These are phyloP conservation scores for Eilema griseolum DNA, from an alignment of 2,888 invertebrate species.

Conservation along the genomic window DNA sequence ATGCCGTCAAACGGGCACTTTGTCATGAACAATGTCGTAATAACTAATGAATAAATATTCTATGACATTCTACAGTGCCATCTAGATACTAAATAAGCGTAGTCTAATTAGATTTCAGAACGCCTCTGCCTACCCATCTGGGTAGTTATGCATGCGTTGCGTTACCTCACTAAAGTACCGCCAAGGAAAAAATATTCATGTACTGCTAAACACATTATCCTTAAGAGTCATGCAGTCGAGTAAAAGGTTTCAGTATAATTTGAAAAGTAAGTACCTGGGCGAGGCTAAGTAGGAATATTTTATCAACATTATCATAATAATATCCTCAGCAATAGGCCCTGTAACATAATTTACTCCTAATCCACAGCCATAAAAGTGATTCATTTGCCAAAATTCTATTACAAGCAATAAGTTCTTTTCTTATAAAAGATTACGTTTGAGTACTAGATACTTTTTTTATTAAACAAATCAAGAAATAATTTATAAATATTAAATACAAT, in stretches of 20 bases:
- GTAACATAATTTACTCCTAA: constrained; percentile 26
- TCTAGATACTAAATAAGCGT: too few species aligned
- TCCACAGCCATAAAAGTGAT: constrained; percentile 27
- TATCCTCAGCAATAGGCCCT: constrained; percentile 16
- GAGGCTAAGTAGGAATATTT: constrained; percentile 9
- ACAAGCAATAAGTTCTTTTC: not conserved
- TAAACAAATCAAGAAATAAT: too few species aligned
- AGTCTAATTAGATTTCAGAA: too few species aligned
- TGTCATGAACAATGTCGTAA: too few species aligned
- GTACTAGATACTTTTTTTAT: too few species aligned
- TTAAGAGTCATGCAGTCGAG: not conserved
- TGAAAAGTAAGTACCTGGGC: not conserved
- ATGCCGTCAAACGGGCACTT: too few species aligned
- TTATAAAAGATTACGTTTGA: not conserved
- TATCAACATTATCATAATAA: constrained; percentile 18
- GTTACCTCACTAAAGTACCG: not conserved
- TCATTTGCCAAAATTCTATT: constrained; percentile 16
- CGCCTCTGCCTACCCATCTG: too few species aligned
- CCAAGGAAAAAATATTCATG: not conserved
- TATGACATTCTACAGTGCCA: too few species aligned
- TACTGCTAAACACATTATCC: not conserved
- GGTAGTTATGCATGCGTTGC: too few species aligned
- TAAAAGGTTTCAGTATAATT: not conserved
- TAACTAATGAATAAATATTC: too few species aligned
- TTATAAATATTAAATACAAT: too few species aligned